Evolutionary conservation across 2,888 invertebrate species (phyloP).

Genomic region (Lasiommata megera): DNA sequence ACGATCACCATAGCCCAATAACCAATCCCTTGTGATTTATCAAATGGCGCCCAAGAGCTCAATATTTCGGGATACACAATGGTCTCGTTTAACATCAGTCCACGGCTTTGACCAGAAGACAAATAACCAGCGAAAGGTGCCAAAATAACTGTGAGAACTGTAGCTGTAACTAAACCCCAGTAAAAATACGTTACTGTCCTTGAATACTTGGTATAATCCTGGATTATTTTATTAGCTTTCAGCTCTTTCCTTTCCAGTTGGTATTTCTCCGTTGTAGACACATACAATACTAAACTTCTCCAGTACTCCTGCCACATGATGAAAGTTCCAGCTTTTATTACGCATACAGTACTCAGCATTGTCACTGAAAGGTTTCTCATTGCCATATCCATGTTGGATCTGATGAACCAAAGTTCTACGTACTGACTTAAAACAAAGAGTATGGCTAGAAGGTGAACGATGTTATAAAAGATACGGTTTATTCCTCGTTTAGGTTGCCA

Average conservation of each 20-base stretch:
- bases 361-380: slow-evolving; percentile 59
- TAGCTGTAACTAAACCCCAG: slow-evolving; percentile 54
- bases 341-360: slow-evolving; percentile 62
- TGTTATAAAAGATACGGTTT: slow-evolving; percentile 40
- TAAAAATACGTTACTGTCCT: slow-evolving; percentile 58
- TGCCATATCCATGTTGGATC: slow-evolving; percentile 50
- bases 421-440: slow-evolving; percentile 60
- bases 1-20: slow-evolving; percentile 50
- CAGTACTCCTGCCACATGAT: slow-evolving; percentile 56
- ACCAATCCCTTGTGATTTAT: slow-evolving; percentile 52
- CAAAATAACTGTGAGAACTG: slow-evolving; percentile 54
- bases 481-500: slow-evolving; percentile 45
- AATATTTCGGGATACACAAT: slow-evolving; percentile 61
- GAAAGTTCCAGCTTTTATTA: slow-evolving; percentile 57
- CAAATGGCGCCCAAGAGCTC: slow-evolving; percentile 67
- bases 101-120: slow-evolving; percentile 42
- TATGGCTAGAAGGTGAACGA: slow-evolving; percentile 46
- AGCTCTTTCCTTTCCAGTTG: slow-evolving; percentile 46
- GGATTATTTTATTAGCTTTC: slow-evolving; percentile 41
- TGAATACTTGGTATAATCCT: slow-evolving; percentile 55
- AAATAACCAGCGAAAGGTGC: slow-evolving; percentile 53
- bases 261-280: slow-evolving; percentile 48
- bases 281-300: slow-evolving; percentile 50
- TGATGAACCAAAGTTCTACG: slow-evolving; percentile 58
- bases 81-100: slow-evolving; percentile 45